A percentile compares a stretch with the other conserved stretches of the same genome.
Conservation (phyloP, 35 echinoderm and acorn worm species). For the Hemicentrotus pulcherrimus region DNA sequence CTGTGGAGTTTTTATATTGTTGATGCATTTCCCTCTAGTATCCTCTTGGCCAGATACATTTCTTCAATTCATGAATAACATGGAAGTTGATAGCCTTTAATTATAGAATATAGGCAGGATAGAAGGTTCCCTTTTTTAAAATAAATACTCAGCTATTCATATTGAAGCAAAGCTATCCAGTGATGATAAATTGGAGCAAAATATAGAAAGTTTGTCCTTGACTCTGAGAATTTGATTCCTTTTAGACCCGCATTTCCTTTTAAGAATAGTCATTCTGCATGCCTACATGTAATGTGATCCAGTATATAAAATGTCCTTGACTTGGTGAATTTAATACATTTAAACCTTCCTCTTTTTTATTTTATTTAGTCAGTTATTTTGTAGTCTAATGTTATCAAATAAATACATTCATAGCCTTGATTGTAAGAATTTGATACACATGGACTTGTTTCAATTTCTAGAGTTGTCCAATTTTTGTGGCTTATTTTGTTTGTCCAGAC, state of each 20-base stretch:
- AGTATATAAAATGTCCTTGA: not conserved
- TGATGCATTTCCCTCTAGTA: too few species aligned
- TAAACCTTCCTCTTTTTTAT: not conserved
- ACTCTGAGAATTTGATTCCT: not conserved
- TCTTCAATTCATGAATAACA: too few species aligned
- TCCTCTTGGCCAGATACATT: too few species aligned
- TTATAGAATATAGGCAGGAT: too few species aligned
- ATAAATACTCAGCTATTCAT: too few species aligned
- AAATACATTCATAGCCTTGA: not conserved
- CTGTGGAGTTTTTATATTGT: too few species aligned
- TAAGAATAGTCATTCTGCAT: not conserved
- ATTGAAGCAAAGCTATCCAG: too few species aligned
- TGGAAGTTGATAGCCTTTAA: too few species aligned
- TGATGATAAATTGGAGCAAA: too few species aligned
- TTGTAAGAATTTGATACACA: not conserved
- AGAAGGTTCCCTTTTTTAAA: too few species aligned
- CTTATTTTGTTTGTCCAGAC: conserved; percentile 11
- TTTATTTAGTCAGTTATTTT: not conserved
- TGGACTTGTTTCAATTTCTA: not conserved
- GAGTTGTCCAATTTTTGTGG: not conserved
- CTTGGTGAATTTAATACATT: not conserved
- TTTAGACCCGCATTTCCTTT: not conserved
- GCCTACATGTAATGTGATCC: not conserved
- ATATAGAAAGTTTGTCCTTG: not conserved
- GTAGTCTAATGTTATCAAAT: not conserved